Evolutionary conservation across 2,888 invertebrate genomes (phyloP), one percentile per base, ranked within the genome.

Genomic region (Drosophila prolongata): DNA sequence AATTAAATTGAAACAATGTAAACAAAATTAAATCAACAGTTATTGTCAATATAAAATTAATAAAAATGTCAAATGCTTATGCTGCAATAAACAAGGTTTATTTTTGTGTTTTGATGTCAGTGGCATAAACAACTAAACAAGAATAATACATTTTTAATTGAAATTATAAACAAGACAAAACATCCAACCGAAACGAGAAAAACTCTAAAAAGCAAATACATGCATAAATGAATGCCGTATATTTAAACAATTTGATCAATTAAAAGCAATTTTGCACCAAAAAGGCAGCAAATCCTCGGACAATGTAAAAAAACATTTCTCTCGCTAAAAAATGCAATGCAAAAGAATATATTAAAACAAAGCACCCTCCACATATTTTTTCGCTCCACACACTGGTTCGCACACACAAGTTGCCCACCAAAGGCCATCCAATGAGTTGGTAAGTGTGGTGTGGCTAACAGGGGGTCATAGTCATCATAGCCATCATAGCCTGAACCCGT

Each of bases 181-280:
- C 6, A 44, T 13, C 24, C 35, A 52, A 13, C 42, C n/a, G 38
- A 27, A 16, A 14, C 16, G 30, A 13, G 24, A 24, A 37, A 35
- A 65, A 50, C 24, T n/a, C 14, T 38, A 53, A 38, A 38, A 47
- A 43, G 55, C 34, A 55, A 40, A 19, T 60, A 14, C 13, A 24
- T 19, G 37, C 55, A 58, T 34, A 69, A 68, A 61, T 80, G 64
- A 61, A 54, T 59, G 47, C 52, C 54, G 67, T 75, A 50, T 65
- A 64, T 69, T 76, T 69, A 70, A 82, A 71, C 78, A 73, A 85
- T 82, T 79, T 82, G 64, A 73, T 71, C 87, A 87, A 87, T 85
- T 87, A 85, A 85, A 84, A 70, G 70, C 84, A 75, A 76, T 80
- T 84, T 77, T 27, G 34, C n/a, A 6, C 49, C 56, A 52, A 70